Base-by-base conservation (phyloP, 2,888 invertebrate genomes). In the Linnaemya tessellans region DNA sequence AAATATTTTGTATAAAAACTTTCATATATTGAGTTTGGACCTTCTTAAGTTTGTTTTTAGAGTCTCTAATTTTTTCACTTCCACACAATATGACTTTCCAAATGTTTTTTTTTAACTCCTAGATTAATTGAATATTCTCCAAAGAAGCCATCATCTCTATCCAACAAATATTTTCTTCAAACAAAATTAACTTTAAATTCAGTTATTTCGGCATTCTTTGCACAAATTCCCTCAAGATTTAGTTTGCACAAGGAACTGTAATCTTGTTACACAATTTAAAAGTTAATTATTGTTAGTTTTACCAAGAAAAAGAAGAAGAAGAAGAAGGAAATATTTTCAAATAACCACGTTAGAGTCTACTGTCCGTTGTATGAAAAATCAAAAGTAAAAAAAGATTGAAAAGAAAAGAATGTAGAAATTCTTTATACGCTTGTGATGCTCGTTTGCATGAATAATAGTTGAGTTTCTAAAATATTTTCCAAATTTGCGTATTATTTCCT, bases 401-500 rank as follows among this genome's bases (percentile, higher is more conserved):
- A 13, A 38, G 35, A 38, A 18, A 8, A 7, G 35, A 60, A 18
- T 18, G 41, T 41, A 13, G 10, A 35, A 41, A 9, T 41, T 41
- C 30, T 41, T 41, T 11, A 15, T 20, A 64, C 43, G 64, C 15
- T 49, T 51, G 18, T 10, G 11, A 38, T 51, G 13, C n/a, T 70
- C 25, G 51, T 64, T 51, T 71, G 8, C 35, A 35, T 25, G 13
- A 38, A 73, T 35, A 58, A 58, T 64, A 49, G 41, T 67, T 73
- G 38, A 67, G 58, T 60, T 58, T 30, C 13, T 49, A n/a, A 58
- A 67, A 15, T 20, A 20, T 58, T 67, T 51, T 35, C 58, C 22
- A 18, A 74, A 67, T 71, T 73, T 71, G 20, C 51, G 51, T 64
- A 22, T 49, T 30, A 30, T 30, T 18, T 64, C 22, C 5, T 64